Percentiles rank a stretch among this genome's conserved stretches.
Conservation (phyloP, 2,888 invertebrate genomes). For the Standfussiana lucernea region DNA sequence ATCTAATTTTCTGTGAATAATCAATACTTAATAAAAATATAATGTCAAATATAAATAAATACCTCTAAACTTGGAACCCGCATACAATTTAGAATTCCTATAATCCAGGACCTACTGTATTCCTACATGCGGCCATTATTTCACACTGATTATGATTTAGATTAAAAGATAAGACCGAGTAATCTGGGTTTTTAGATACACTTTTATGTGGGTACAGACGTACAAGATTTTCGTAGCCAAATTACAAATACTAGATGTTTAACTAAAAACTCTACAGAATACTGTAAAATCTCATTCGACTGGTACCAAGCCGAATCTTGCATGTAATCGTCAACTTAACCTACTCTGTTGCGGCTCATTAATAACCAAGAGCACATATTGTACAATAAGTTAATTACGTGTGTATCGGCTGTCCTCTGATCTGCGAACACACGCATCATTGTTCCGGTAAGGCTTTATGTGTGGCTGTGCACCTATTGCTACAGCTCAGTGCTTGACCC, state of each 20-base stretch:
- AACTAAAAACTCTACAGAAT: background rate
- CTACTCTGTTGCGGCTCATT: background rate
- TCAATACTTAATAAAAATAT: too few species aligned
- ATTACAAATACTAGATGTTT: background rate
- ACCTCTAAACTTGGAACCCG: conserved; percentile 10
- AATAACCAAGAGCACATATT: background rate
- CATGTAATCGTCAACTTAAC: background rate
- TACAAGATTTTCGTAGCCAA: background rate
- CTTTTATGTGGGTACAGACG: background rate
- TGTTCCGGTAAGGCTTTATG: conserved; percentile 16
- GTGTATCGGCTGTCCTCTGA: conserved; percentile 7
- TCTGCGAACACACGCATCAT: conserved; percentile 19
- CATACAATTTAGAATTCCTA: conserved; percentile 9
- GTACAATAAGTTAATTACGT: conserved; percentile 30
- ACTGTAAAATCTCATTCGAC: too few species aligned
- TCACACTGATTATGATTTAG: background rate
- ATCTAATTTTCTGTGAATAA: too few species aligned
- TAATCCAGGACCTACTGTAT: background rate
- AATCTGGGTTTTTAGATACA: background rate
- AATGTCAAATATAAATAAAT: too few species aligned
- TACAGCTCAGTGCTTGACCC: background rate
- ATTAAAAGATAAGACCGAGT: background rate
- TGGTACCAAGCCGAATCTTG: background rate
- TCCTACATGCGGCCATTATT: background rate
- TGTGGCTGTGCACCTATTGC: background rate